Evolutionary conservation across 1,140 invertebrate genomes (phyloP), one percentile per base, ranked within the genome.

Genomic region (Lasioglossum baleicum): DNA sequence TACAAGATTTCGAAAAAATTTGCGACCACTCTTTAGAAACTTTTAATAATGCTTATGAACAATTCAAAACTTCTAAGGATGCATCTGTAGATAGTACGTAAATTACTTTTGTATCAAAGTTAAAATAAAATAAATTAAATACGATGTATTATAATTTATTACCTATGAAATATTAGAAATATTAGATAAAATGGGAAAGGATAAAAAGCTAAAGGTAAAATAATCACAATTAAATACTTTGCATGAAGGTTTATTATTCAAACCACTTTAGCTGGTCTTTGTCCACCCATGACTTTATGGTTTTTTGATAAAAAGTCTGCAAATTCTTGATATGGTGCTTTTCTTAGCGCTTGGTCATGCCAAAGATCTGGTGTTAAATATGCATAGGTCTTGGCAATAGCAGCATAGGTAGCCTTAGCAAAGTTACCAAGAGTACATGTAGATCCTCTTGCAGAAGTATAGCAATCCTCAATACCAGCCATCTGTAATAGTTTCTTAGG

Each of bases 381-480:
- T 0, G 98, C 97, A 90, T 99, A 99, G 4, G 99, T 99, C 94
- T 99, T 98, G 60, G 98, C 97, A 92, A 99, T 99, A 66, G 99
- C 99, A 80, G 97, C 97, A 92, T 99, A 99, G 8, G 99, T 99
- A 8, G 99, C 99, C 93, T 99, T 99, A 74, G 99, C 99, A 90
- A 99, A 99, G 94, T 99, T 99, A 84, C 99, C 99, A 81, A 99
- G 95, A 40, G 99, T 99, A 80, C 98, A 98, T 81, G 99, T 99
- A 31, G 98, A 98, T 53, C 99, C 99, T 92, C 97, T 95, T 74
- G 98, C 98, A 35, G 98, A 98, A 20, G 99, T 99, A 93, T 99
- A 99, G 90, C 99, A 99, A 94, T 99, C 99, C 89, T 99, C 98
- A 92, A 99, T 99, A 94, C 99, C 99, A 92, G 99, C 98, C 99